Evolutionary conservation across 35 echinoderm and acorn worm genomes (phyloP), one percentile per base, ranked within the genome.

Genomic region (Stichopus chloronotus): DNA sequence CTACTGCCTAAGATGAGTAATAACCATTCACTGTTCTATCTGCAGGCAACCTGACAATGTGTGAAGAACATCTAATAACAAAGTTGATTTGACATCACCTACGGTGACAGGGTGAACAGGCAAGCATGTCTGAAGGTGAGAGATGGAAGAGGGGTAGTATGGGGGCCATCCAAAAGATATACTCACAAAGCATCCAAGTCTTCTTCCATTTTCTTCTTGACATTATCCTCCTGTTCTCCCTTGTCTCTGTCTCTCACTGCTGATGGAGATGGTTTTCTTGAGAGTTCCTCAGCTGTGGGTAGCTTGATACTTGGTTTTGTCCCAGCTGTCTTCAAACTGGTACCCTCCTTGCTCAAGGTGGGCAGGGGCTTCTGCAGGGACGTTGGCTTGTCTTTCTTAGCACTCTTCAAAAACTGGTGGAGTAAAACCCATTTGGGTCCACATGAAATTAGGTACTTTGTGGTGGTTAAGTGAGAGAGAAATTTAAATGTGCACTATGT

Each of bases 371-470:
- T 83, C 30, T 16, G 16, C 8, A 8, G 53, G 19, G 63, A 21
- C n/a, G 60, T 57, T 16, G 52, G 79, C 9, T 81, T 83, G 24
- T 94, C 95, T 77, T 96, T 96, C 78, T 96, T 96, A 25, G 93
- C 92, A 74, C 95, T 96, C 72, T 96, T 96, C 90, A 96, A 90
- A 74, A 94, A 96, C 95, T 96, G 30, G 83, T 57, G 57, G 57
- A 68, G 12, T 5, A 88, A 56, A 52, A 22, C 65, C 8, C 17
- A 88, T 9, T 30, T 55, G 52, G 16, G 30, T 43, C 30, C 1
- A 43, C 30, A 43, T 3, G 1, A 43, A 16, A 22, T 16, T 22
- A 74, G 14, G 14, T 3, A 17, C 22, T 74, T 17, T 17, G 14
- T 74, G 14, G 14, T 16, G 30, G 30, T 43, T 43, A 43, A 43